Evolutionary conservation across 2,113 vertebrate genomes (phyloP).

Genomic region (Ciconia maguari): DNA sequence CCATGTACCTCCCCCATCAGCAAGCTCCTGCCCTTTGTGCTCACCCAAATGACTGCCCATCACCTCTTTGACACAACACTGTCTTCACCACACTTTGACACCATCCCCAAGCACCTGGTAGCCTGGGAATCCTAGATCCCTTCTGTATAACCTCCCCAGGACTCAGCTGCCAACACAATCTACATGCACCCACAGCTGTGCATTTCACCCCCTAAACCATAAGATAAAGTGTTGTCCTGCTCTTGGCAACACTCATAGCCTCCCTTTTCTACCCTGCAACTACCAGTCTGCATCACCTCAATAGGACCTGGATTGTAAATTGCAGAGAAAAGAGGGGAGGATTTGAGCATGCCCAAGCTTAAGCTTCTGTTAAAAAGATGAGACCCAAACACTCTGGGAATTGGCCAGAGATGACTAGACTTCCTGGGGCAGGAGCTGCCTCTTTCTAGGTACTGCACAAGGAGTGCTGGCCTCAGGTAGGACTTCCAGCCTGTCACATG

Average conservation of each 20-base stretch:
- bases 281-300: neutral
- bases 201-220: neutral
- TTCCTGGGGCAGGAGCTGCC: neutral
- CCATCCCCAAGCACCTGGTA: too few relatives aligned
- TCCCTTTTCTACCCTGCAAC: neutral
- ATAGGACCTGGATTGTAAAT: fast-evolving
- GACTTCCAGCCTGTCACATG: neutral
- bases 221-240: neutral
- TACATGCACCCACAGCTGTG: fast-evolving
- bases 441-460: neutral
- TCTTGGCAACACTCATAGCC: neutral
- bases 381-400: neutral
- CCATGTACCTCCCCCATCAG: neutral
- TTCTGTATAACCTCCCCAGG: neutral
- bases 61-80: neutral
- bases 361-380: neutral
- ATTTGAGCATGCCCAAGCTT: neutral
- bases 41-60: neutral
- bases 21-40: fast-evolving
- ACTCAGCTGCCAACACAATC: neutral
- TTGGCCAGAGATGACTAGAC: neutral
- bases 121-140: neutral
- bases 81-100: neutral
- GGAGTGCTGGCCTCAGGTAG: neutral
- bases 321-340: neutral